Evolutionary conservation across 2,888 invertebrate species (phyloP).

Genomic region (Lithophane semibrunnea): DNA sequence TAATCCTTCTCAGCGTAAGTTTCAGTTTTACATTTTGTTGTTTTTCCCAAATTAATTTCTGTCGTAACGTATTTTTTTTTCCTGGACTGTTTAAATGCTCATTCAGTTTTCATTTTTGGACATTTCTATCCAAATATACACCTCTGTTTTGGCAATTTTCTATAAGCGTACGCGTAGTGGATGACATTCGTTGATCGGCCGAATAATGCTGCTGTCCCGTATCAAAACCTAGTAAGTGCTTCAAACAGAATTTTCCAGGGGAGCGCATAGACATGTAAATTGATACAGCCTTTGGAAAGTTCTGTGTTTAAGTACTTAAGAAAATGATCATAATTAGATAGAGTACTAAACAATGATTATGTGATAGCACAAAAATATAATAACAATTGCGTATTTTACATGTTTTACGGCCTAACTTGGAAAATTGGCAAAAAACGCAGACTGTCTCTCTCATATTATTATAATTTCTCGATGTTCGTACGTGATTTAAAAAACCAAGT

Average conservation of each 20-base stretch:
- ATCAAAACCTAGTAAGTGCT: background rate
- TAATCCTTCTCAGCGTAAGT: constrained; percentile 81
- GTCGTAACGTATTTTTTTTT: background rate
- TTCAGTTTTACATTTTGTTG: background rate
- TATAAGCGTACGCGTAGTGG: background rate
- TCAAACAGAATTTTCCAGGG: background rate
- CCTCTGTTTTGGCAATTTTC: background rate
- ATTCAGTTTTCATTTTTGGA: background rate
- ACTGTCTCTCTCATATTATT: too few relatives aligned
- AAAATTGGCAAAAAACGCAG: background rate
- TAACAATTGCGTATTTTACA: background rate
- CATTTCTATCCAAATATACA: background rate
- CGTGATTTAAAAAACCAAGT: background rate
- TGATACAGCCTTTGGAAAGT: background rate
- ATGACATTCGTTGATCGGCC: background rate
- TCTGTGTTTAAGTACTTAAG: background rate
- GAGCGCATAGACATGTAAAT: background rate
- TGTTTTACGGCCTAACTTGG: background rate
- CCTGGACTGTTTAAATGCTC: background rate
- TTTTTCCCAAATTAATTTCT: background rate
- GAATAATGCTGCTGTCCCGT: background rate
- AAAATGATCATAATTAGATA: background rate
- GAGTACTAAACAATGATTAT: background rate
- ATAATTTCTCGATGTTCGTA: background rate
- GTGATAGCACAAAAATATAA: background rate